Evolutionary conservation across 2,888 invertebrate genomes (phyloP).

Genomic region (Sycophila texana): DNA sequence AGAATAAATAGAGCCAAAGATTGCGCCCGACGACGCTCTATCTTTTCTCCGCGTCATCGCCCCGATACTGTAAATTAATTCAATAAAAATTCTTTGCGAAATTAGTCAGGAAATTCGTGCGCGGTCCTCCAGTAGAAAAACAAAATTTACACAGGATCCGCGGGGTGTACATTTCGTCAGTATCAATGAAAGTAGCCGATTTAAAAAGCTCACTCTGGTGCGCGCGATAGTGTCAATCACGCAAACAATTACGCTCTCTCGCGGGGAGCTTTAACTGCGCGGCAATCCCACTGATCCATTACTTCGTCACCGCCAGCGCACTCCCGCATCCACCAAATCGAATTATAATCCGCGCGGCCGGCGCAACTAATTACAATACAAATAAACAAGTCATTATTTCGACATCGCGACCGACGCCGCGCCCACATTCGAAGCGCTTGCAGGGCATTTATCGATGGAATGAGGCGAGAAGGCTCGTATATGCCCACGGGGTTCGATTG

Average conservation of each 20-base stretch:
- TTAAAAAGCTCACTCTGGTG: background rate
- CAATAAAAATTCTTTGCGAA: no score
- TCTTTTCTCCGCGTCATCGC: no score
- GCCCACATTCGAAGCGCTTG: conserved; percentile 50
- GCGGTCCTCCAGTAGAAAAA: no score
- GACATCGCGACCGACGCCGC: conserved; percentile 58
- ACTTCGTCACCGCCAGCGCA: conserved; percentile 15
- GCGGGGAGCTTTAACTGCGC: background rate
- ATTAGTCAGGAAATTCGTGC: no score
- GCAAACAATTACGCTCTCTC: conserved; percentile 13
- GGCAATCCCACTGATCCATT: conserved; percentile 9
- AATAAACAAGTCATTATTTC: conserved; percentile 64
- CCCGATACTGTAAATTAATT: background rate
- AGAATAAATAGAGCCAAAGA: conserved; percentile 56
- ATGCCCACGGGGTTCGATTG: conserved; percentile 29
- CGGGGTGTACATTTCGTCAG: background rate
- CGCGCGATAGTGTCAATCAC: conserved; percentile 5
- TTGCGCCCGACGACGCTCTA: conserved; percentile 61
- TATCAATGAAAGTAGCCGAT: background rate
- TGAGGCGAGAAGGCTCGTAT: background rate
- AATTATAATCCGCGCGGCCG: conserved; percentile 26
- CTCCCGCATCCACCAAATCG: conserved; percentile 18
- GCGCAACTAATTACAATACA: conserved; percentile 55
- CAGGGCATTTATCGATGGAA: conserved; percentile 30
- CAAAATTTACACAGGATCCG: no score